A percentile compares a stretch with the other conserved stretches of the same genome.
phyloP scores from a whole-genome alignment of 2,888 invertebrate genomes.

The Caenorhabditis uteleia region DNA sequence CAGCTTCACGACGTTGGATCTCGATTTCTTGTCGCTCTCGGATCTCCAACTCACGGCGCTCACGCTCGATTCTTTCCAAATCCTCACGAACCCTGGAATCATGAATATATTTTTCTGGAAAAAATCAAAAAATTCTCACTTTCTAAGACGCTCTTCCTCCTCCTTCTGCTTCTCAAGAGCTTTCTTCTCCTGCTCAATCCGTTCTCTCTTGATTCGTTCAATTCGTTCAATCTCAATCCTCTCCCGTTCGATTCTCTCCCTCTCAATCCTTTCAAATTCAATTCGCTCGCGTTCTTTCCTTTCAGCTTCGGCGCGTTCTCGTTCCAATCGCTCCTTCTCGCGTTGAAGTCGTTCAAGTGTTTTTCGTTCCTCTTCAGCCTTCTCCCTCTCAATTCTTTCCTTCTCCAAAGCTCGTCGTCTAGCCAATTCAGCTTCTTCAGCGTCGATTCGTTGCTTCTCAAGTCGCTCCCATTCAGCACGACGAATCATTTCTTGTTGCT shows the following conservation, averaged over 20 bases:
- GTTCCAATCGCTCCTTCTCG: conserved; percentile 54
- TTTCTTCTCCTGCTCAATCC: conserved; percentile 66
- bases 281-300: conserved; percentile 50
- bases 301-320: conserved; percentile 58
- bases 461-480: conserved; percentile 65
- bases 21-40: conserved; percentile 57
- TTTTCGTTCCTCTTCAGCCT: conserved; percentile 34
- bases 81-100: conserved; percentile 34
- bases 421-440: conserved; percentile 54
- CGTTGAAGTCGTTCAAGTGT: conserved; percentile 42
- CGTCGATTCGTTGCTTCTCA: conserved; percentile 54
- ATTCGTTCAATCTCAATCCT: conserved; percentile 53
- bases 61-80: conserved; percentile 51
- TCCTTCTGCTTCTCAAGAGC: conserved; percentile 52
- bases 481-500: conserved; percentile 45
- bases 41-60: conserved; percentile 61
- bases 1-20: conserved; percentile 46
- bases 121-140: not conserved
- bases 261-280: conserved; percentile 44
- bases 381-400: conserved; percentile 56
- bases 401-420: conserved; percentile 43
- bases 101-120: not conserved
- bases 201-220: conserved; percentile 52
- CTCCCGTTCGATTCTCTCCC: conserved; percentile 57
- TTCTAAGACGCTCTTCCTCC: conserved; percentile 41